Evolutionary conservation across 1,140 invertebrate species (phyloP), one percentile per base, ranked within the genome.

Genomic region (Trissolcus basalis): DNA sequence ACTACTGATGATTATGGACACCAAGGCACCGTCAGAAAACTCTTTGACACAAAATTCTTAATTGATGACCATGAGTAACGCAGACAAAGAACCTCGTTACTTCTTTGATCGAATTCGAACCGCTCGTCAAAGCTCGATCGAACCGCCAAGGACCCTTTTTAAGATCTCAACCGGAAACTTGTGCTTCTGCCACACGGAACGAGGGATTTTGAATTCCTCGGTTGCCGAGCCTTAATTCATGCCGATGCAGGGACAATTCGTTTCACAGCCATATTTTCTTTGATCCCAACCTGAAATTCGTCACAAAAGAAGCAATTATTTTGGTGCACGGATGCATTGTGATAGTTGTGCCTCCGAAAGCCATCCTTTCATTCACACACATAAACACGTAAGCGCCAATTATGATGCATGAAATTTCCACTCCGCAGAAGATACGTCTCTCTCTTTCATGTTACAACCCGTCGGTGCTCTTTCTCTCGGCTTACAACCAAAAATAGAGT

Each of bases 251-350:
- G 49, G 58, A 19, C 45, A 65, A 43, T 65, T 15, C 44, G 65
- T 70, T n/a, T 69, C 19, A 61, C 61, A 76, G 49, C 60, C 55
- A 70, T 70, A 76, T 65, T 70, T 76, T 76, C 67, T 76, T 76
- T 76, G 65, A 76, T 70, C 55, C 49, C 11, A 19, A 59, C 19
- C 60, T 64, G 32, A 69, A 76, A 59, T 76, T 64, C 14, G 14
- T 16, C 14, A 59, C 65, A 76, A 69, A 75, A 68, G 72, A 69
- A 69, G 72, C 72, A 76, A 76, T 69, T 76, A 76, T 76, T 76
- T 69, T 50, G 54, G 35, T 48, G 41, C 44, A 49, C 19, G 54
- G 51, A 76, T 69, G 65, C 65, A 54, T 53, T 70, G 69, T 65
- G 60, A 70, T 65, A 59, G 65, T 70, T 59, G 69, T 49, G 53